Evolutionary conservation across 1,140 invertebrate genomes (phyloP).

Genomic region (Matsumurasca onukii): DNA sequence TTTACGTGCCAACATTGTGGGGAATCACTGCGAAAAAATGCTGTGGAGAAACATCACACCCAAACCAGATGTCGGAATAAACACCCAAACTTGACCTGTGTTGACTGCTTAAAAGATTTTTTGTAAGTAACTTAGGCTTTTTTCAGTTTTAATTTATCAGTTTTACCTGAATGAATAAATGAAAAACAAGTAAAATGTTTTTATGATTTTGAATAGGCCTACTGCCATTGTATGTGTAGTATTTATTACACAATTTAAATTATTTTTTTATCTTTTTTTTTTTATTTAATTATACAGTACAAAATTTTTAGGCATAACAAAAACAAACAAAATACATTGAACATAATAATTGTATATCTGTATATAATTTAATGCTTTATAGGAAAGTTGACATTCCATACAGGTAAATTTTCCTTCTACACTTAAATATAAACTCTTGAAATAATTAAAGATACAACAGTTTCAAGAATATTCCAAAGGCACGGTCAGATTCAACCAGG

Average conservation of each 20-base stretch:
- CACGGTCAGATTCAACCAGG: no score
- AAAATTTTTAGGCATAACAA: no score
- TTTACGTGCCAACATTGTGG: constrained; percentile 90
- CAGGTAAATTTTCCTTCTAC: no score
- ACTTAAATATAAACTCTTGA: no score
- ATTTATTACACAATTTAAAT: background rate
- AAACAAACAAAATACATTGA: no score
- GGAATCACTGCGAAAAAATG: constrained; percentile 84
- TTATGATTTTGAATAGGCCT: background rate
- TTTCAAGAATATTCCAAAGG: no score
- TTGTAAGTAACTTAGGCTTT: background rate
- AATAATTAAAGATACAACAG: no score
- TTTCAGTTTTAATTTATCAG: background rate
- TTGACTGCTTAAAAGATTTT: constrained; percentile 91
- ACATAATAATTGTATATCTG: no score
- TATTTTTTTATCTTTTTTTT: constrained; percentile 47
- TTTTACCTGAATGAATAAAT: background rate
- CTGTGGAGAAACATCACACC: constrained; percentile 88
- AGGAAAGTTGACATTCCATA: no score
- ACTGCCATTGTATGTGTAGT: constrained; percentile 52
- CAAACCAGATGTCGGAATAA: constrained; percentile 61
- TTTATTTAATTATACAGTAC: background rate
- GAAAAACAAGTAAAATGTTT: background rate
- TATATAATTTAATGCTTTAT: no score
- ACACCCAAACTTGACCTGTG: constrained; percentile 66